Conservation (phyloP, 2,113 vertebrate species). For the Mustelus asterias region DNA sequence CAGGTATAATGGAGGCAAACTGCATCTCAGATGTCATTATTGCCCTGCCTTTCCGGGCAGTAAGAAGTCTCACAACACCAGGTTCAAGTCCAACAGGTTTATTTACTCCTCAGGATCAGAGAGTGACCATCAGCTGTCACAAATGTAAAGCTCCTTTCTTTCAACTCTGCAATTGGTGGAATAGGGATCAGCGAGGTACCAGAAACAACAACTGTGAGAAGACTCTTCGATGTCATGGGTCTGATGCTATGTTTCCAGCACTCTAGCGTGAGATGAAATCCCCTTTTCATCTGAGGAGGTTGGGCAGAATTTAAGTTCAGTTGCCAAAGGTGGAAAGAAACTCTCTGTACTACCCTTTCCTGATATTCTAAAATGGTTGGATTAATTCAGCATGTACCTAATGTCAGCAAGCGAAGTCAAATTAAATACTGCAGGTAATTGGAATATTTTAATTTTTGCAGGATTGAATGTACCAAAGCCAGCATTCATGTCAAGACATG, state of each 20-base stretch:
- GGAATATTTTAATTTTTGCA: background rate
- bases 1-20: background rate
- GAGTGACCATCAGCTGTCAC: background rate
- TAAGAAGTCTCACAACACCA: too few species aligned
- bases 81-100: too few species aligned
- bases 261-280: background rate
- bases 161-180: background rate
- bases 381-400: background rate
- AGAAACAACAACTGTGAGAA: background rate
- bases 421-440: background rate
- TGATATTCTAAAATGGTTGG: background rate
- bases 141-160: background rate
- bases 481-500: background rate
- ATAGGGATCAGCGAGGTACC: background rate
- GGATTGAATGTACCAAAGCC: conserved; percentile 18
- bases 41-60: background rate
- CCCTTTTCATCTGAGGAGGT: background rate
- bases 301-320: background rate
- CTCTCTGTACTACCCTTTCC: background rate
- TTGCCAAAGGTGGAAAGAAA: background rate
- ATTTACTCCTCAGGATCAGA: too few species aligned
- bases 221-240: background rate
- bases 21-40: background rate
- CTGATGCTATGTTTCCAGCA: background rate
- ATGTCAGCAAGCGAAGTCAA: background rate